Percentiles rank a stretch among this genome's conserved stretches.
Evolutionary conservation across 2,888 invertebrate genomes (phyloP).

Genomic region (Azorinus chamasolen): DNA sequence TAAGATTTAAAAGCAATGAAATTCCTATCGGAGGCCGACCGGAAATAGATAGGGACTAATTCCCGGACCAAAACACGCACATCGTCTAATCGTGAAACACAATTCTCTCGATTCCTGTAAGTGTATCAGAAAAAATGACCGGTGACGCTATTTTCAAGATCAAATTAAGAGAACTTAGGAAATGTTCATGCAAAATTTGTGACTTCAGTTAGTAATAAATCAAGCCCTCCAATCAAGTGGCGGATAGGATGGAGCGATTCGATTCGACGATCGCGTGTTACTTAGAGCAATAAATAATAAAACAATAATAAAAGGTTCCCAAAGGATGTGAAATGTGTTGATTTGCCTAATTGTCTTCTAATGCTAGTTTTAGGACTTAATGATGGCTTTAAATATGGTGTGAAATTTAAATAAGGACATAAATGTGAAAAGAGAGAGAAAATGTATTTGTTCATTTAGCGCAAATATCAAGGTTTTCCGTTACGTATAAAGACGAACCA

Average conservation of each 20-base stretch:
- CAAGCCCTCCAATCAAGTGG: conserved; percentile 60
- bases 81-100: conserved; percentile 61
- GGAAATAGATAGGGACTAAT: conserved; percentile 64
- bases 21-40: conserved; percentile 53
- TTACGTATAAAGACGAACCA: too few relatives aligned
- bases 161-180: conserved; percentile 58
- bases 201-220: conserved; percentile 56
- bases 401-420: too few relatives aligned
- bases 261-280: conserved; percentile 60
- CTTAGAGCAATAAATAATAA: conserved; percentile 34
- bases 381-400: too few relatives aligned
- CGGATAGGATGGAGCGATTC: conserved; percentile 48
- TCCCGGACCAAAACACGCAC: conserved; percentile 52
- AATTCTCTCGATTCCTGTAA: conserved; percentile 47
- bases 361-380: conserved; percentile 24
- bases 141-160: conserved; percentile 48
- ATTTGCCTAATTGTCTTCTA: conserved; percentile 33
- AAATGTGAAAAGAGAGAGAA: too few relatives aligned
- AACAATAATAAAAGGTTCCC: conserved; percentile 41
- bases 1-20: conserved; percentile 68
- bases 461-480: too few relatives aligned
- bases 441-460: too few relatives aligned
- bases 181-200: conserved; percentile 53
- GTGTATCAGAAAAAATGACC: conserved; percentile 37
- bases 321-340: conserved; percentile 31